Percentiles rank a stretch among this genome's conserved stretches.
Evolutionary conservation across 1,140 invertebrate species (phyloP).

Genomic region (Paralvinella palmiformis): DNA sequence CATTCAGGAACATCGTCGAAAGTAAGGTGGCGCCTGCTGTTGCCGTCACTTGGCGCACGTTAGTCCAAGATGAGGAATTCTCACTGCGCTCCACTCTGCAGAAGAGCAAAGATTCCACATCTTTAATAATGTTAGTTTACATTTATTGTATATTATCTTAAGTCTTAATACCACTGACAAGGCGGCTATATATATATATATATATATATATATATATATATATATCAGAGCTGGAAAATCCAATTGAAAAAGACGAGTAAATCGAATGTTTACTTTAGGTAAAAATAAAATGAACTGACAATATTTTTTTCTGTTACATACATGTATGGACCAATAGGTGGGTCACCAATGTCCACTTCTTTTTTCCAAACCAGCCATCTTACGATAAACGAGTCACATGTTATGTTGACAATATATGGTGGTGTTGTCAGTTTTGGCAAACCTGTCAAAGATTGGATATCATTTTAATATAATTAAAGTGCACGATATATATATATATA

Average conservation of each 20-base stretch:
- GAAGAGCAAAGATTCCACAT: background rate
- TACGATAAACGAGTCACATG: conserved; percentile 2
- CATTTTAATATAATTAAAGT: background rate
- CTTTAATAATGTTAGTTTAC: background rate
- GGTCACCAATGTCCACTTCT: conserved; percentile 12
- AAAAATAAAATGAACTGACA: too few relatives aligned
- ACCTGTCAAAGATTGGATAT: background rate
- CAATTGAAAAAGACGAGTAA: too few relatives aligned
- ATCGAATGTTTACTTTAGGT: too few relatives aligned
- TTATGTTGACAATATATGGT: conserved; percentile 11
- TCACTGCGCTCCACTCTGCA: background rate
- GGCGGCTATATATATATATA: too few relatives aligned
- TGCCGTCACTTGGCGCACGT: background rate
- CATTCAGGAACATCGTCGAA: background rate
- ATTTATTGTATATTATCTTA: too few relatives aligned
- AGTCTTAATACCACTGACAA: too few relatives aligned
- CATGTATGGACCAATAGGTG: background rate
- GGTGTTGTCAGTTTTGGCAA: conserved; percentile 2
- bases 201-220: too few relatives aligned
- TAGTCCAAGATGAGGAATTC: background rate
- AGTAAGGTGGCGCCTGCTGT: too few relatives aligned
- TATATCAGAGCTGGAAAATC: too few relatives aligned
- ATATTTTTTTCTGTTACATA: too few relatives aligned
- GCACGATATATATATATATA: too few relatives aligned
- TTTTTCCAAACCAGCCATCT: conserved; percentile 5